A percentile compares a stretch with the other conserved stretches of the same genome.
These are phyloP conservation scores for Pseudomyrmex cubaensis DNA, from an alignment of 1,140 invertebrate genomes.

Conservation along the genomic window DNA sequence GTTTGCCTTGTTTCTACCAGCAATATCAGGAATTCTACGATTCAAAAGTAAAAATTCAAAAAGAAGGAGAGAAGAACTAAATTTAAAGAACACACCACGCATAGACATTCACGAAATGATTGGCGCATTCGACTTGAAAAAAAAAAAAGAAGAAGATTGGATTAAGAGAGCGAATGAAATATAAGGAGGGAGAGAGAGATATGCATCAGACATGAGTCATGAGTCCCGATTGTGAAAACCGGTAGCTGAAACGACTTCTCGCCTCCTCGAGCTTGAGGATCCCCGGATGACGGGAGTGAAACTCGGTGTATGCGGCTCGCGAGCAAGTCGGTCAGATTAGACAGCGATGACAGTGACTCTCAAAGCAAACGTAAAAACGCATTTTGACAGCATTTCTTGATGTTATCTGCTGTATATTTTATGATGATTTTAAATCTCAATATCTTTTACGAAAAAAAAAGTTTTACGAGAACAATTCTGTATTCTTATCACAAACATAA, in stretches of 20 bases:
- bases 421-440: too few species aligned
- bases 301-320: conserved; percentile 52
- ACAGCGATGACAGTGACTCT: conserved; percentile 58
- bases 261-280: conserved; percentile 49
- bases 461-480: too few species aligned
- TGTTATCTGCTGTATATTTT: too few species aligned
- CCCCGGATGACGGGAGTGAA: conserved; percentile 56
- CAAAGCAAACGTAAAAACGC: conserved; percentile 24
- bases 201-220: conserved; percentile 37
- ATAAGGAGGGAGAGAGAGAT: conserved; percentile 7
- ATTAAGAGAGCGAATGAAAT: neutral
- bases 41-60: conserved; percentile 6
- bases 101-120: conserved; percentile 22
- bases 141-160: neutral
- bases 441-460: too few species aligned
- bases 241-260: conserved; percentile 54
- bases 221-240: conserved; percentile 63
- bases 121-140: neutral
- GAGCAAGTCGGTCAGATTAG: conserved; percentile 67
- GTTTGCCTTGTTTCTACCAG: neutral
- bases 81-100: neutral
- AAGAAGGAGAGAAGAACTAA: neutral
- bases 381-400: neutral
- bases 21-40: conserved; percentile 7
- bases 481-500: too few species aligned